Evolutionary conservation across 1,140 invertebrate genomes (phyloP).

Genomic region (Drosophila rufa): DNA sequence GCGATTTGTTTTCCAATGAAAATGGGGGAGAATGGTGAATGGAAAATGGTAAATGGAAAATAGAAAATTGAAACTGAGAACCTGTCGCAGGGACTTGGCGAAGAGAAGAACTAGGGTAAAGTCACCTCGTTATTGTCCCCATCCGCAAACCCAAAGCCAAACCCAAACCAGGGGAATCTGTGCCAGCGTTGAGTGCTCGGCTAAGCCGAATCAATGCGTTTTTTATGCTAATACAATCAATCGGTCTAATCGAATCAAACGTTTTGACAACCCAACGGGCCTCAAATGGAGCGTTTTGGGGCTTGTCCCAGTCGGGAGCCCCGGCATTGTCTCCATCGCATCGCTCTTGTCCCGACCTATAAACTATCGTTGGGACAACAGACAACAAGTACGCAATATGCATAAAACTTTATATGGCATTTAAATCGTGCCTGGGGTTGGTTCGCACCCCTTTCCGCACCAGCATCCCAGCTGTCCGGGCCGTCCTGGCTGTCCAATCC

Average conservation of each 20-base stretch:
- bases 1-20: slow-evolving; percentile 42
- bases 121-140: slow-evolving; percentile 25
- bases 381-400: slow-evolving; percentile 72
- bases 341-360: slow-evolving; percentile 37
- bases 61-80: slow-evolving; percentile 47
- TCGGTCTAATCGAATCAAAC: slow-evolving; percentile 80
- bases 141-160: too few species aligned
- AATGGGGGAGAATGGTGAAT: slow-evolving; percentile 16
- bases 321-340: slow-evolving; percentile 11
- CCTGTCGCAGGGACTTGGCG: background rate
- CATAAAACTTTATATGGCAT: slow-evolving; percentile 82
- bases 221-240: slow-evolving; percentile 81
- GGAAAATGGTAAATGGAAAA: slow-evolving; percentile 19
- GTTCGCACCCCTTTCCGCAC: slow-evolving; percentile 29
- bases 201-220: slow-evolving; percentile 76
- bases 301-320: slow-evolving; percentile 38
- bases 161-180: slow-evolving; percentile 15
- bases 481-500: slow-evolving; percentile 6
- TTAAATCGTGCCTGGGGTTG: slow-evolving; percentile 60
- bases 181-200: slow-evolving; percentile 48
- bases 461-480: slow-evolving; percentile 10
- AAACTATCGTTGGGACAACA: slow-evolving; percentile 60
- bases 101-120: background rate
- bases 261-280: slow-evolving; percentile 72
- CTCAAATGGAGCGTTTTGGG: slow-evolving; percentile 65